These are phyloP conservation scores for Archivesica marissinica DNA, from an alignment of 1,140 invertebrate genomes.

Conservation along the genomic window DNA sequence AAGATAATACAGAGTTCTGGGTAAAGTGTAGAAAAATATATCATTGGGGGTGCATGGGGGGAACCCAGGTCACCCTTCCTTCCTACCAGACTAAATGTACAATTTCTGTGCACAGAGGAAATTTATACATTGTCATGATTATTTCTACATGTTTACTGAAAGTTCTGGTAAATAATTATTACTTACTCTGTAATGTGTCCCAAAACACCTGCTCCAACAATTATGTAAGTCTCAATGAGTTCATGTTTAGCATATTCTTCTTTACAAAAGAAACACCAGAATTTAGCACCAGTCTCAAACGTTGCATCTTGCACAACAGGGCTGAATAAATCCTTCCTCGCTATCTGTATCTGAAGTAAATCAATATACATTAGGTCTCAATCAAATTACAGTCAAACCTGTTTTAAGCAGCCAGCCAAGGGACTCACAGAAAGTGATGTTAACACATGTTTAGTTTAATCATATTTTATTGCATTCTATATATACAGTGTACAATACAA, in stretches of 20 bases:
- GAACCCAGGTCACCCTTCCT: no score
- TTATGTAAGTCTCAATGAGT: slow-evolving; percentile 29
- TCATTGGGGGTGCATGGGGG: no score
- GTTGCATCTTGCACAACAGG: slow-evolving; percentile 48
- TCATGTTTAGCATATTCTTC: slow-evolving; percentile 60
- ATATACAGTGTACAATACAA: not conserved
- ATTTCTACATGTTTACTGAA: no score
- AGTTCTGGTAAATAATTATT: no score
- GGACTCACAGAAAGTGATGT: no score
- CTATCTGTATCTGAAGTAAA: slow-evolving; percentile 22
- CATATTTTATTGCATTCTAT: not conserved
- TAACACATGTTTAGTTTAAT: no score
- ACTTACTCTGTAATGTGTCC: slow-evolving; percentile 58
- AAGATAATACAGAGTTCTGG: no score
- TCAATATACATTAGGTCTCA: not conserved
- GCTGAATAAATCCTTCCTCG: slow-evolving; percentile 41
- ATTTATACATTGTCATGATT: no score
- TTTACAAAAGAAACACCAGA: slow-evolving; percentile 70
- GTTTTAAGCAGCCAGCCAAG: not conserved
- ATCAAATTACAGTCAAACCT: not conserved
- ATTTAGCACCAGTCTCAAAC: slow-evolving; percentile 60
- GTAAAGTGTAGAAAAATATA: no score
- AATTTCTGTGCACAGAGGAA: no score
- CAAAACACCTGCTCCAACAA: slow-evolving; percentile 52
- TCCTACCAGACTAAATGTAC: no score